Evolutionary conservation across 2,797 vertebrate species (phyloP).

Genomic region (Smutsia gigantea): DNA sequence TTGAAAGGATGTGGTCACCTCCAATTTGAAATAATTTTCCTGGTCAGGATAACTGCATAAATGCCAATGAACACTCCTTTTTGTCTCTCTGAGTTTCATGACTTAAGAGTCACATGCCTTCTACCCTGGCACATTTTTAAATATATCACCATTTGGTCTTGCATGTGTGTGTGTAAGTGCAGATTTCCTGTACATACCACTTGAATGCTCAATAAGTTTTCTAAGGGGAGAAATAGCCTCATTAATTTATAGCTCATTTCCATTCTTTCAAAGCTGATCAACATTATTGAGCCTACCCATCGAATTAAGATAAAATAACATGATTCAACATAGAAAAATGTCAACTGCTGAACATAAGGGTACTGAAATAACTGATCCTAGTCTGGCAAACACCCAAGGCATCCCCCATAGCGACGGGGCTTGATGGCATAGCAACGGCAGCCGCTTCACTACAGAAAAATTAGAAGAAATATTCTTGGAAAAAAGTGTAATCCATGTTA

Average conservation of each 20-base stretch:
- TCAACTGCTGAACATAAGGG: conserved; percentile 60
- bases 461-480: conserved; percentile 61
- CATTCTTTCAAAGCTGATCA: conserved; percentile 66
- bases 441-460: conserved; percentile 64
- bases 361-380: conserved; percentile 56
- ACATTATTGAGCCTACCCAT: conserved; percentile 65
- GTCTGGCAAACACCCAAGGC: conserved; percentile 43
- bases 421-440: conserved; percentile 61
- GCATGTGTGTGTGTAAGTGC: not conserved
- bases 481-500: conserved; percentile 63
- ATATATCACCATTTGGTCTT: conserved; percentile 14
- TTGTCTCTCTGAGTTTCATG: not conserved
- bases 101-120: not conserved
- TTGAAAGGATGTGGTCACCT: not conserved
- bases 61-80: not conserved
- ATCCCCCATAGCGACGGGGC: conserved; percentile 72
- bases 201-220: conserved; percentile 26
- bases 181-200: not conserved
- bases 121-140: conserved; percentile 32
- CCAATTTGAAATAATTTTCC: conserved; percentile 33
- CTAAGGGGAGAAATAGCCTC: not conserved
- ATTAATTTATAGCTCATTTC: conserved; percentile 55
- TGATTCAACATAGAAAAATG: conserved; percentile 63
- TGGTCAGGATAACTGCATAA: not conserved
- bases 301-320: conserved; percentile 62